Conservation (phyloP, 2,888 invertebrate species). For the Erebia palarica region DNA sequence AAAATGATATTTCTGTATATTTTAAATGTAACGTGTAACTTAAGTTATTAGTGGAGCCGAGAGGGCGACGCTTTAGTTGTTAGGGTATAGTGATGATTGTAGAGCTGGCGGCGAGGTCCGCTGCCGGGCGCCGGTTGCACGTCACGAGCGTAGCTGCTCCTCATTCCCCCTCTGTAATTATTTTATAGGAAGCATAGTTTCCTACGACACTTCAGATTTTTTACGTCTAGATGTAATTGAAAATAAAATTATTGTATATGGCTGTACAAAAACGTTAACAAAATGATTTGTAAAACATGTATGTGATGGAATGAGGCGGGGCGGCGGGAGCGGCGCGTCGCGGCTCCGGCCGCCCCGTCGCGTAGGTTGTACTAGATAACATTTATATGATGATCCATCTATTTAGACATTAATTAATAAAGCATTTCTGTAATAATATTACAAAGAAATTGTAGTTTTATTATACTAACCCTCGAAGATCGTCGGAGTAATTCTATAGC, state of each 20-base stretch:
- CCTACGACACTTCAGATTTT: conserved; percentile 81
- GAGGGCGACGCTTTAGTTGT: conserved; percentile 69
- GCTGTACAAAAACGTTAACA: conserved; percentile 82
- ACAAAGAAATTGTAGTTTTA: conserved; percentile 72
- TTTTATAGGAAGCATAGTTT: conserved; percentile 82
- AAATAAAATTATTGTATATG: conserved; percentile 83
- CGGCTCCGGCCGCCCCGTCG: conserved; percentile 67
- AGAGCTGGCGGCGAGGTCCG: conserved; percentile 80
- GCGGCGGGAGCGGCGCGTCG: conserved; percentile 67
- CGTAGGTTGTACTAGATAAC: conserved; percentile 82
- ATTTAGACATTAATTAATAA: conserved; percentile 86
- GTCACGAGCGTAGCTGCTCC: conserved; percentile 79
- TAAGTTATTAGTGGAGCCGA: conserved; percentile 75
- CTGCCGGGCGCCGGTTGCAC: conserved; percentile 68
- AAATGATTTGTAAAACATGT: conserved; percentile 80
- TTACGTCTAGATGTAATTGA: conserved; percentile 82
- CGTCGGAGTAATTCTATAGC: no score
- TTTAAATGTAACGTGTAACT: conserved; percentile 74
- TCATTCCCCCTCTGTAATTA: conserved; percentile 81
- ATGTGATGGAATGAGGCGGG: conserved; percentile 76
- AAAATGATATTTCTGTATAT: conserved; percentile 83
- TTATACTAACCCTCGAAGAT: conserved; percentile 41
- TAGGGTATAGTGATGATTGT: conserved; percentile 81
- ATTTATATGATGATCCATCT: conserved; percentile 84
- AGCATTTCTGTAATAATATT: conserved; percentile 86